Percentiles rank a stretch among this genome's conserved stretches.
These are phyloP conservation scores for Cryptoprocta ferox DNA, from an alignment of 2,797 vertebrate genomes.

Conservation along the genomic window DNA sequence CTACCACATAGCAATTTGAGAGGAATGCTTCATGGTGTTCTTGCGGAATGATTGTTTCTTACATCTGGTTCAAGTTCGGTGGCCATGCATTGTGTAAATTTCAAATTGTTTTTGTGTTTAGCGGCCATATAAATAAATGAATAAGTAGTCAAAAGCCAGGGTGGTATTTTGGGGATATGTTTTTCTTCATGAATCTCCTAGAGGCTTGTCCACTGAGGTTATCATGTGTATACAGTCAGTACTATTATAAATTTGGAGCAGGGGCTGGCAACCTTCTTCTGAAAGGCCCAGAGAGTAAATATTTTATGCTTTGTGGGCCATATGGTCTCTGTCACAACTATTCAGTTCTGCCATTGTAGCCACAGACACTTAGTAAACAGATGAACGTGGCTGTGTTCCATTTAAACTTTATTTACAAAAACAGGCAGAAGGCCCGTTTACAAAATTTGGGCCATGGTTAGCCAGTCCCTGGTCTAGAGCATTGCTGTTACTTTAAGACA, in stretches of 20 bases:
- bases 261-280: not conserved
- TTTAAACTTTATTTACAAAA: conserved; percentile 43
- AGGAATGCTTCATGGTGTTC: conserved; percentile 18
- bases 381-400: not conserved
- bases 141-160: conserved; percentile 10
- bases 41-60: not conserved
- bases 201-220: not conserved
- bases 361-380: not conserved
- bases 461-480: not conserved
- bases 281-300: conserved; percentile 25
- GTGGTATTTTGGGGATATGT: not conserved
- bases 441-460: not conserved
- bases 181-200: not conserved
- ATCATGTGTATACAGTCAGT: not conserved
- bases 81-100: not conserved
- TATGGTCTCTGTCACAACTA: not conserved
- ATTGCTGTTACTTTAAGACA: not conserved
- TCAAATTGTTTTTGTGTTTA: conserved; percentile 36
- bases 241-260: not conserved
- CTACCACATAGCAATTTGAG: not conserved
- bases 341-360: not conserved
- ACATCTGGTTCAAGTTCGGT: conserved; percentile 39
- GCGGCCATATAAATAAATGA: not conserved
- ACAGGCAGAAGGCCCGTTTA: not conserved
- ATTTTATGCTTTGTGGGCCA: not conserved